phyloP scores from a whole-genome alignment of 2,113 vertebrate species.

The Zosterops lateralis region DNA sequence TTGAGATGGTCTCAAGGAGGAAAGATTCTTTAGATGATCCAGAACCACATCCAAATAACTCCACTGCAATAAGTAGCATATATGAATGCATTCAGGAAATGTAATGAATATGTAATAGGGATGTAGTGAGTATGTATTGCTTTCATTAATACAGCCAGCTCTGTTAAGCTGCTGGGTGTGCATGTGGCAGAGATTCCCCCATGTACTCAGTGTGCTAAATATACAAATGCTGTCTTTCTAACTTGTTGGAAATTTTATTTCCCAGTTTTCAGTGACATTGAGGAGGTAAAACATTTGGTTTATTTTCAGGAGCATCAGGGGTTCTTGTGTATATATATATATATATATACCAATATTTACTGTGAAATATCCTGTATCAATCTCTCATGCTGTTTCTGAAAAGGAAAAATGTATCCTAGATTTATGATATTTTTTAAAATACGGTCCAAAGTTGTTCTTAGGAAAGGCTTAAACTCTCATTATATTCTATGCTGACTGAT shows the following conservation, averaged over 20 bases:
- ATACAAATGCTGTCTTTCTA: not conserved
- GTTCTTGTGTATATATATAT: not conserved
- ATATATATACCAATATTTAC: not conserved
- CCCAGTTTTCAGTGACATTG: not conserved
- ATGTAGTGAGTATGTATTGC: not conserved
- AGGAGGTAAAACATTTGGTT: not conserved
- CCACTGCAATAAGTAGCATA: not conserved
- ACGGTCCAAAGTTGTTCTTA: not conserved
- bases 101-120: not conserved
- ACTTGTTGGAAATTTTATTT: not conserved
- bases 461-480: not conserved
- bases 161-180: not conserved
- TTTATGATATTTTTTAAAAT: not conserved
- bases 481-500: not conserved
- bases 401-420: not conserved
- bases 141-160: not conserved
- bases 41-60: not conserved
- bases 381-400: not conserved
- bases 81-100: not conserved
- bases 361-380: not conserved
- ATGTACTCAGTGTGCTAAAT: rapidly evolving
- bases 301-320: not conserved
- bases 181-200: not conserved
- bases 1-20: not conserved
- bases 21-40: not conserved